A percentile compares a stretch with the other conserved stretches of the same genome.
Evolutionary conservation across 2,888 invertebrate genomes (phyloP).

Genomic region (Drosophila fungiperda): DNA sequence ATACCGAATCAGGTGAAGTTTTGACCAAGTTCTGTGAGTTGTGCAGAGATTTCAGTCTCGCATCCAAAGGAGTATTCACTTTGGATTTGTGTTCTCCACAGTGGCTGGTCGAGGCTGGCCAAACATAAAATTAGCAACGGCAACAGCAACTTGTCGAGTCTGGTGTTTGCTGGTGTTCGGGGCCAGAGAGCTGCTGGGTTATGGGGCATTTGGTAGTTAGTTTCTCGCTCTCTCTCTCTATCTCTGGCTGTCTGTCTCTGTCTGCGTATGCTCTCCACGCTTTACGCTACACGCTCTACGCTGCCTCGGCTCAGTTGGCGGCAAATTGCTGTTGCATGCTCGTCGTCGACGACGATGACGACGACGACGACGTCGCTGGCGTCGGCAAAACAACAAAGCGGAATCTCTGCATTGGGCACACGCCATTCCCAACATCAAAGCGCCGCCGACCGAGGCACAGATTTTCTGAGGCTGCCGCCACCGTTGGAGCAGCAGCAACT

Average conservation of each 20-base stretch:
- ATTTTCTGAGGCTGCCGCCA: conserved; percentile 85
- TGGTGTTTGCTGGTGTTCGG: background rate
- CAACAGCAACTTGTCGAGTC: conserved; percentile 26
- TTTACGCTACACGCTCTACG: conserved; percentile 39
- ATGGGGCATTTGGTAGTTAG: conserved; percentile 37
- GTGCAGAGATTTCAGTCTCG: background rate
- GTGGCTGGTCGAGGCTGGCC: conserved; percentile 11
- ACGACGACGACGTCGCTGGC: conserved; percentile 57
- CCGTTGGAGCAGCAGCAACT: conserved; percentile 75
- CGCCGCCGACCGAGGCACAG: conserved; percentile 83
- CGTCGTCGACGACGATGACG: conserved; percentile 40
- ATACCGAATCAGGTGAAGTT: background rate
- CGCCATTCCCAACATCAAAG: conserved; percentile 85
- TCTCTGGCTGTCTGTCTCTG: background rate
- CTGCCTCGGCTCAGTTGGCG: conserved; percentile 71
- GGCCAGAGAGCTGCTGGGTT: conserved; percentile 9
- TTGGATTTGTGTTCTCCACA: background rate
- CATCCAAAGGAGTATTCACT: background rate
- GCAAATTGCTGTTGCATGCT: conserved; percentile 78
- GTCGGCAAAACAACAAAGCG: conserved; percentile 83
- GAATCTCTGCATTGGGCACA: conserved; percentile 85
- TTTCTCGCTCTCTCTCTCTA: conserved; percentile 16
- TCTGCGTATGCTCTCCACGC: conserved; percentile 49
- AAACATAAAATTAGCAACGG: conserved; percentile 32
- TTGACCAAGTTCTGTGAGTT: background rate